These are phyloP conservation scores for Entelurus aequoreus DNA, from an alignment of 2,113 vertebrate genomes.

Conservation along the genomic window DNA sequence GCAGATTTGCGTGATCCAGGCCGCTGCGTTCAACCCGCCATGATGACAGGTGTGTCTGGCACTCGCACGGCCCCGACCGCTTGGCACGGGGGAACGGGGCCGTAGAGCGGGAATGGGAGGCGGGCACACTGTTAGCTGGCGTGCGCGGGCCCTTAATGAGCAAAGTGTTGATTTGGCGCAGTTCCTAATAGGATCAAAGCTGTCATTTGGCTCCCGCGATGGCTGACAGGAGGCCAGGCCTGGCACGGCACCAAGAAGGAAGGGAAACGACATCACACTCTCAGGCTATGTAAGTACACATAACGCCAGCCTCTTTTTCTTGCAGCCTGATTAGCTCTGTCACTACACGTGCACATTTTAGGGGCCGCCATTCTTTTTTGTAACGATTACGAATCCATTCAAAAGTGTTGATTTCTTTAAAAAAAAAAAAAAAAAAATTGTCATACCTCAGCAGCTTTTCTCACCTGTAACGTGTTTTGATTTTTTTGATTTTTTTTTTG, in stretches of 20 bases:
- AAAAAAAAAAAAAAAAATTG: too few relatives aligned
- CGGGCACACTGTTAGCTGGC: slow-evolving; percentile 62
- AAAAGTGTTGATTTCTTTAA: too few relatives aligned
- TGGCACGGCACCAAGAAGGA: slow-evolving; percentile 71
- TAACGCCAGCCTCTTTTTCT: slow-evolving; percentile 22
- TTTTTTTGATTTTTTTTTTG: too few relatives aligned
- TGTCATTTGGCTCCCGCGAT: slow-evolving; percentile 72
- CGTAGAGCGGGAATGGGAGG: slow-evolving; percentile 40
- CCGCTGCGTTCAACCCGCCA: slow-evolving; percentile 17
- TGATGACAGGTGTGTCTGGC: slow-evolving; percentile 52
- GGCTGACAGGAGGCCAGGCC: slow-evolving; percentile 68
- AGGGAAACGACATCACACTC: slow-evolving; percentile 51
- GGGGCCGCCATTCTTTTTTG: too few relatives aligned
- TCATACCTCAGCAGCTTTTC: too few relatives aligned
- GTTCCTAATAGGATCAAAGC: slow-evolving; percentile 78
- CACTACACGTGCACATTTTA: neutral
- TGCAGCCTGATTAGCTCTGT: neutral
- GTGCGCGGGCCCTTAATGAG: slow-evolving; percentile 69
- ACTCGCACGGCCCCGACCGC: slow-evolving; percentile 35
- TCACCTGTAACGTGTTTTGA: too few relatives aligned
- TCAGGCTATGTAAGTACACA: slow-evolving; percentile 39
- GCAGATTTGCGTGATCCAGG: slow-evolving; percentile 24
- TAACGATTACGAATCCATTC: too few relatives aligned
- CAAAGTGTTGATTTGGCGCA: slow-evolving; percentile 76
- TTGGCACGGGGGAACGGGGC: slow-evolving; percentile 45